phyloP scores from a whole-genome alignment of 2,888 invertebrate species.

The Ceriagrion tenellum region DNA sequence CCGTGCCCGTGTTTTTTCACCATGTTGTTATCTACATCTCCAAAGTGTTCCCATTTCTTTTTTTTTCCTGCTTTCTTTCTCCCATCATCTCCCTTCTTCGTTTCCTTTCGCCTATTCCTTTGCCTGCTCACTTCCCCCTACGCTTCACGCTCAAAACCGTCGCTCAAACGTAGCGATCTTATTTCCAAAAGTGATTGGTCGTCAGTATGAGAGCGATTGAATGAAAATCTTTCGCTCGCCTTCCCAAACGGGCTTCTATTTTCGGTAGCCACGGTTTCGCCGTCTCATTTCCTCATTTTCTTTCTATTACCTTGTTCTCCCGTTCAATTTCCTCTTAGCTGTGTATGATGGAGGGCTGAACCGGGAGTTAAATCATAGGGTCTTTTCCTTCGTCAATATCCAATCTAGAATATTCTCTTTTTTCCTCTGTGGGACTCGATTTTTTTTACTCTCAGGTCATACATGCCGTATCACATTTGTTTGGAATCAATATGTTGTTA shows the following conservation, averaged over 20 bases:
- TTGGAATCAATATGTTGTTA: background rate
- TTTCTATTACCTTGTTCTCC: background rate
- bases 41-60: background rate
- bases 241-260: constrained; percentile 22
- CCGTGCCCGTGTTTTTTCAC: background rate
- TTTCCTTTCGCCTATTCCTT: background rate
- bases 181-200: constrained; percentile 63
- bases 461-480: background rate
- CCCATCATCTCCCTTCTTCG: too few species aligned
- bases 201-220: constrained; percentile 60
- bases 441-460: background rate
- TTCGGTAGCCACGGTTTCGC: constrained; percentile 44
- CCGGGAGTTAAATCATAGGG: background rate
- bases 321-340: constrained; percentile 42
- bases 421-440: background rate
- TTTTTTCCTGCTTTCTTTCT: background rate
- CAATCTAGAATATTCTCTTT: background rate
- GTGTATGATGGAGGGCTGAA: constrained; percentile 33
- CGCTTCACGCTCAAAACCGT: background rate
- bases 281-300: constrained; percentile 2
- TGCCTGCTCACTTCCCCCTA: background rate
- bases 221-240: constrained; percentile 47
- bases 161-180: constrained; percentile 32
- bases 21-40: constrained; percentile 44
- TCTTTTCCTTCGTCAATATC: background rate